These are phyloP conservation scores for Urosaurus nigricauda DNA, from an alignment of 2,797 vertebrate species.

Conservation along the genomic window DNA sequence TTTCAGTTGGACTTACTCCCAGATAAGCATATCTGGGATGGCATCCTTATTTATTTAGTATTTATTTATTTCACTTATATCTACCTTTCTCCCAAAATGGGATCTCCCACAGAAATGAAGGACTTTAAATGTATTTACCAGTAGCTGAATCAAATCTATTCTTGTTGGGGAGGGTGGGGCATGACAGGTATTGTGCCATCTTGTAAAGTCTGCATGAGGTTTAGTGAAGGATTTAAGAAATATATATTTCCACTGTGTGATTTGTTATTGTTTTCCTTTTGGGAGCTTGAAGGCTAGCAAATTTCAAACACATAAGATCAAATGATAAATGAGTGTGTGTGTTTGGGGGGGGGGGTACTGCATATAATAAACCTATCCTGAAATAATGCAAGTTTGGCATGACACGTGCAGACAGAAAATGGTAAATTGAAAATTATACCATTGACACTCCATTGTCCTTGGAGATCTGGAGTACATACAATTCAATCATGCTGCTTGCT, in stretches of 20 bases:
- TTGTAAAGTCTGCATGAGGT: not conserved
- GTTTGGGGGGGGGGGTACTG: not conserved
- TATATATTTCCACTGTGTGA: constrained; percentile 24
- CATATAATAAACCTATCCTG: constrained; percentile 43
- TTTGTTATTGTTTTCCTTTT: constrained; percentile 53
- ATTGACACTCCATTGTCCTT: constrained; percentile 59
- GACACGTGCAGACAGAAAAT: constrained; percentile 56
- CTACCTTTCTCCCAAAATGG: not conserved
- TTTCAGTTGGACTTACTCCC: not conserved
- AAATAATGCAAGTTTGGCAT: constrained; percentile 46
- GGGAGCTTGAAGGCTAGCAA: constrained; percentile 36
- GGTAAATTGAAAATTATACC: constrained; percentile 35
- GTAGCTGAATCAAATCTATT: not conserved
- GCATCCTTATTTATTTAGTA: no score
- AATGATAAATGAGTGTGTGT: constrained; percentile 31
- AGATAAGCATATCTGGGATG: no score
- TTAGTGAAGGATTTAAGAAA: constrained; percentile 38
- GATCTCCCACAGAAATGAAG: not conserved
- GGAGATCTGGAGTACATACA: constrained; percentile 47
- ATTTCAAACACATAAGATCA: constrained; percentile 43
- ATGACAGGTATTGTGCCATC: not conserved
- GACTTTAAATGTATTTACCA: not conserved
- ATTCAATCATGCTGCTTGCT: constrained; percentile 31
- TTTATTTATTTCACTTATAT: no score
- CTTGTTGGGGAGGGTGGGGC: not conserved